phyloP scores from a whole-genome alignment of 2,888 invertebrate species.

The Ormyrus rosae region DNA sequence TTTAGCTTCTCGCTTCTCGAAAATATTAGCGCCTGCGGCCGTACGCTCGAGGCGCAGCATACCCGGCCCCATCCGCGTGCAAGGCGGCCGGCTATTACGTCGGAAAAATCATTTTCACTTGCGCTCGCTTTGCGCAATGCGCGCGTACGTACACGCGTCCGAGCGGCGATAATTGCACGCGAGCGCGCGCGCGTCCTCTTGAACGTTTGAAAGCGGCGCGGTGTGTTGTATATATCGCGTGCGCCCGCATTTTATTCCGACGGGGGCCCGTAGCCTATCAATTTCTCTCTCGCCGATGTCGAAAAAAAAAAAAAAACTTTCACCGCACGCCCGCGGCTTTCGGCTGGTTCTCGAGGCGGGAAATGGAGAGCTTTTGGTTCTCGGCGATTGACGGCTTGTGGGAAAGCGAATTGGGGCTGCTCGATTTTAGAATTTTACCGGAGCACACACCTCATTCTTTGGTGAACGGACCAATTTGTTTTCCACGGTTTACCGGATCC shows the following conservation, averaged over 20 bases:
- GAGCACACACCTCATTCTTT: no score
- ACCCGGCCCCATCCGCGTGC: no score
- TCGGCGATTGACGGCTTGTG: background rate
- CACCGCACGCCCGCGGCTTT: background rate
- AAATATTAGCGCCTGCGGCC: no score
- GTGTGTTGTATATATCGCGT: background rate
- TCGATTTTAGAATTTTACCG: no score
- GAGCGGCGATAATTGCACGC: no score
- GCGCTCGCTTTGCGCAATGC: background rate
- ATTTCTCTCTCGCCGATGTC: background rate
- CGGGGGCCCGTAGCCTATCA: background rate
- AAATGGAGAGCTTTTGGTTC: conserved; percentile 7
- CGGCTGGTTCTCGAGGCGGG: background rate
- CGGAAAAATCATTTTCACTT: conserved; percentile 32
- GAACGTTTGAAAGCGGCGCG: conserved; percentile 17
- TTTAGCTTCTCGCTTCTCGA: no score
- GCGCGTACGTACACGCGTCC: no score
- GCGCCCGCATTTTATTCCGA: background rate
- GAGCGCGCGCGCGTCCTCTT: background rate
- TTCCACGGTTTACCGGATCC: background rate
- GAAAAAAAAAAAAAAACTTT: background rate
- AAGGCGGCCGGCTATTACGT: background rate
- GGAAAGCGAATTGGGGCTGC: no score
- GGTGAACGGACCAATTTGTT: background rate
- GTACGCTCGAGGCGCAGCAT: no score